phyloP scores from a whole-genome alignment of 2,888 invertebrate species.

The Prostheceraeus crozeri region DNA sequence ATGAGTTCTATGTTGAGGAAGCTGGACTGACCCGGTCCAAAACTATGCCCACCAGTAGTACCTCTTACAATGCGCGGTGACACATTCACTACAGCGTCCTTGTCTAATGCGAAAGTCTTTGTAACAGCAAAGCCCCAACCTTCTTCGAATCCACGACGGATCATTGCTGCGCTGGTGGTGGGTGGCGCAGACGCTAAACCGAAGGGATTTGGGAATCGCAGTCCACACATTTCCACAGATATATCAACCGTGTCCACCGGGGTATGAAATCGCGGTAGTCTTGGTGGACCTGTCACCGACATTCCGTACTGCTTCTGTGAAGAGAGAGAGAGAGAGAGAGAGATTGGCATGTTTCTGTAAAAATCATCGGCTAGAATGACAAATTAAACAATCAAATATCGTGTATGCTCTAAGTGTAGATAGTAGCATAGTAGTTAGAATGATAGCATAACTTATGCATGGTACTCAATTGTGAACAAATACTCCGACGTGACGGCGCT shows the following conservation, averaged over 20 bases:
- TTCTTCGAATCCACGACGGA: constrained; percentile 81
- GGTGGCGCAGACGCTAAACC: constrained; percentile 95
- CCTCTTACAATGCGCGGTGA: constrained; percentile 92
- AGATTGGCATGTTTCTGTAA: too few species aligned
- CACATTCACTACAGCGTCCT: constrained; percentile 90
- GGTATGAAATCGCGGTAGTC: constrained; percentile 81
- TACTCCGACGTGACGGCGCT: too few species aligned
- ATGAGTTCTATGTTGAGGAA: constrained; percentile 96
- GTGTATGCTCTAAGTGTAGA: too few species aligned
- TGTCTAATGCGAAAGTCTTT: constrained; percentile 87
- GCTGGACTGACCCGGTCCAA: constrained; percentile 88
- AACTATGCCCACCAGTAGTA: constrained; percentile 78
- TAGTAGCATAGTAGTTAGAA: too few species aligned
- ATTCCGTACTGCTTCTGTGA: constrained; percentile 45
- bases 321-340: too few species aligned
- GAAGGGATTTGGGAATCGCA: constrained; percentile 89
- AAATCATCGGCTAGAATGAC: too few species aligned
- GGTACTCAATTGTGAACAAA: too few species aligned
- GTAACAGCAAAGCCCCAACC: constrained; percentile 98
- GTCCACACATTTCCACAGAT: constrained; percentile 81
- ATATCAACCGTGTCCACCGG: constrained; percentile 87
- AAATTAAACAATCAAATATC: too few species aligned
- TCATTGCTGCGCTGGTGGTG: constrained; percentile 86
- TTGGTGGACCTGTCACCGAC: constrained; percentile 63
- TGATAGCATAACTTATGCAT: too few species aligned